phyloP scores from a whole-genome alignment of 2,797 vertebrate genomes.

The Glossophaga mutica region DNA sequence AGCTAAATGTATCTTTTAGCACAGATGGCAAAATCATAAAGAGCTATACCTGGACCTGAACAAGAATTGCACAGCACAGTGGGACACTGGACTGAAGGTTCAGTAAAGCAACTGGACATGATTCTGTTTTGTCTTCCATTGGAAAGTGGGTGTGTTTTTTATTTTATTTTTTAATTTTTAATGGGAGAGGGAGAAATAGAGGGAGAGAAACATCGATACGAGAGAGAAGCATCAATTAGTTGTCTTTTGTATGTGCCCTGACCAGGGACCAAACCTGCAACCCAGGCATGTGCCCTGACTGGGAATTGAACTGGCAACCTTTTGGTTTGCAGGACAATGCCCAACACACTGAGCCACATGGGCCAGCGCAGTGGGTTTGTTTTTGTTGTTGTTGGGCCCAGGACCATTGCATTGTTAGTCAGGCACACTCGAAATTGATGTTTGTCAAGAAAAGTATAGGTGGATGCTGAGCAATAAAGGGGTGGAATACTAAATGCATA shows the following conservation, averaged over 20 bases:
- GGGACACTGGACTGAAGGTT: not conserved
- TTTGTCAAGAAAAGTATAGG: slow-evolving; percentile 8
- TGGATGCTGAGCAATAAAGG: not conserved
- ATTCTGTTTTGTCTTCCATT: not conserved
- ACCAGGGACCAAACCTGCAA: not conserved
- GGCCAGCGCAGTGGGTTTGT: not conserved
- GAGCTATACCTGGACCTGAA: not conserved
- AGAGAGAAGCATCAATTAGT: not conserved
- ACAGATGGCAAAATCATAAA: not conserved
- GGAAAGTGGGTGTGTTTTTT: not conserved
- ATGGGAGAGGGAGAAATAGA: not conserved
- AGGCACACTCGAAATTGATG: not conserved
- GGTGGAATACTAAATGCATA: not conserved
- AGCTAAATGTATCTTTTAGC: not conserved
- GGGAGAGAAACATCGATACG: not conserved
- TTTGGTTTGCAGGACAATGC: not conserved
- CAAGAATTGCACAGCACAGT: not conserved
- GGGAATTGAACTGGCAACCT: not conserved
- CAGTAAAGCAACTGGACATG: not conserved
- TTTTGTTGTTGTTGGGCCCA: not conserved
- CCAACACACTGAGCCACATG: not conserved
- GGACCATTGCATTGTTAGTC: not conserved
- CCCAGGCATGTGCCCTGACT: not conserved
- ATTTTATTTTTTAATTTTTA: not conserved
- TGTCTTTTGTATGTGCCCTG: not conserved